A percentile compares a stretch with the other conserved stretches of the same genome.
Evolutionary conservation across 1,140 invertebrate genomes (phyloP).

Genomic region (Brachionus rubens): DNA sequence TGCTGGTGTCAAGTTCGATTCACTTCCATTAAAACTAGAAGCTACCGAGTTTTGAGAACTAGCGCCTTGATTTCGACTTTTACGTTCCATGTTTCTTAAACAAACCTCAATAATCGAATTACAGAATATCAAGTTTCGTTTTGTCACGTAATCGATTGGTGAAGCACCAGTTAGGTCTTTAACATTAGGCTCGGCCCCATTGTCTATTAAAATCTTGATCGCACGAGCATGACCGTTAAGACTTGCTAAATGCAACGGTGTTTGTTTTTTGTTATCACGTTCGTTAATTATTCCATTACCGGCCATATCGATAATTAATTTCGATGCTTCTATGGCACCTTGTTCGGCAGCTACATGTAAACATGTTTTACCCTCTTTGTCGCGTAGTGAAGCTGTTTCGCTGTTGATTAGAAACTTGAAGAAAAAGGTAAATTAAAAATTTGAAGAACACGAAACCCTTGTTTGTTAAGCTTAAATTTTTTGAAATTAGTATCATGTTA

Average conservation of each 20-base stretch:
- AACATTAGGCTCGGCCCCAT: constrained; percentile 48
- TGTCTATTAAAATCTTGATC: constrained; percentile 57
- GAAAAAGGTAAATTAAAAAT: constrained; percentile 13
- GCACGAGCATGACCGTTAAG: constrained; percentile 58
- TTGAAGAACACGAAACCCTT: too few relatives aligned
- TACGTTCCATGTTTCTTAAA: neutral
- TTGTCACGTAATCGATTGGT: constrained; percentile 30
- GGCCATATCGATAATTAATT: constrained; percentile 56
- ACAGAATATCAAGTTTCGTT: constrained; percentile 37
- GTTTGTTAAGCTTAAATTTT: too few relatives aligned
- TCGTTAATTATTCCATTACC: constrained; percentile 52
- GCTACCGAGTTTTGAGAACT: neutral
- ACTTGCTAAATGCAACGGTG: constrained; percentile 56
- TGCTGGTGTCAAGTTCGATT: constrained; percentile 27
- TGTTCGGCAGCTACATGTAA: constrained; percentile 49
- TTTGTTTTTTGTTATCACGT: constrained; percentile 53
- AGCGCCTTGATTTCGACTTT: constrained; percentile 26
- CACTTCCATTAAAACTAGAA: constrained; percentile 31
- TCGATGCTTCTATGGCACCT: constrained; percentile 53
- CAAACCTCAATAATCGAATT: constrained; percentile 33
- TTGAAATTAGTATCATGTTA: too few relatives aligned
- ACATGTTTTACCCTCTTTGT: constrained; percentile 48
- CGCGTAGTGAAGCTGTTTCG: constrained; percentile 35
- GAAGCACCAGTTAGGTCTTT: constrained; percentile 30
- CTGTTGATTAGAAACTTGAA: constrained; percentile 47